Evolutionary conservation across 2,797 vertebrate species (phyloP), one percentile per base, ranked within the genome.

Genomic region (Helarctos malayanus): DNA sequence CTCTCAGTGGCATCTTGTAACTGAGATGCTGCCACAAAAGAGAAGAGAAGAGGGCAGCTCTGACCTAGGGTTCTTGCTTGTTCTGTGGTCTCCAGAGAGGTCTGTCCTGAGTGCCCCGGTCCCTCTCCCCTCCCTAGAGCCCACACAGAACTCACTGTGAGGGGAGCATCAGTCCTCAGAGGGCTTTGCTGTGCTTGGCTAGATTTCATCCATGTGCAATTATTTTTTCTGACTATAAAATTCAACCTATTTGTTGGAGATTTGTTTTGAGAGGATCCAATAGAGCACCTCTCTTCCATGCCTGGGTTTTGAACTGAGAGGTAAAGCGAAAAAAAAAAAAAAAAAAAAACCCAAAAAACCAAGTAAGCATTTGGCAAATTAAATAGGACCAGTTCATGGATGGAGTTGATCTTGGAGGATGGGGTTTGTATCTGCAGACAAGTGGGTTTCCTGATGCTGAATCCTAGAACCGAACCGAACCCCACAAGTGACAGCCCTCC

Each of bases 1-100:
- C 91, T 96, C 27, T 79, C 68, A 63, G 80, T 23, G 49, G 71
- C 89, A 18, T 93, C 81, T 95, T 81, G 76, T 92, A 83, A 88
- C 93, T 90, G 76, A 96, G 93, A 80, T 52, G 71, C 65, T n/a
- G 35, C 65, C 45, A 61, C 49, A 61, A 56, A 25, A 59, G 63
- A 59, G 41, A 59, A 86, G 71, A 79, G 21, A 47, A 14, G 19
- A 19, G 83, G 49, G 23, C 27, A 88, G 49, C 41, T 69, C 41
- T 79, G 45, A 61, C 35, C 45, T 19, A 56, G 68, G 18, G 12
- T 47, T 83, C 10, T 10, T 0, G 1, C 19, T 71, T 79, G 27
- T 47, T 76, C 14, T 14, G 13, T 25, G 47, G 79, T 57, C 45
- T 68, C 73, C 38, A 32, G 35, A 84, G 68, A 94, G 45, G 9